Conservation (phyloP, 2,888 invertebrate genomes). For the Electrophaes corylata region DNA sequence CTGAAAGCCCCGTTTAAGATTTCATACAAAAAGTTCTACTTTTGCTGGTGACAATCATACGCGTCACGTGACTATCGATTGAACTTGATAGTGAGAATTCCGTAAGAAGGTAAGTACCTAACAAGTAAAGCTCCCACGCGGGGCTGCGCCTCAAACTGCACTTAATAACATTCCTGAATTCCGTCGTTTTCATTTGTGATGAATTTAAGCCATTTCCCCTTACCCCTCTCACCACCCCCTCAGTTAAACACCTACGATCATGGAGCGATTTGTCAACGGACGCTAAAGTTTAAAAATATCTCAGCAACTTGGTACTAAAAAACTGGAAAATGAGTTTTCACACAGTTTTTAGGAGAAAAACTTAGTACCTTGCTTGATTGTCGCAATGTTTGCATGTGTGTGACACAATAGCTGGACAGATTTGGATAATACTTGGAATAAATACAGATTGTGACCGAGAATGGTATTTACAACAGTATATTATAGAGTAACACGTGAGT, state of each 20-base stretch:
- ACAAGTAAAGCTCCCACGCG: not conserved
- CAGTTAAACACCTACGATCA: slow-evolving; percentile 10
- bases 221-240: not conserved
- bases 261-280: slow-evolving; percentile 1
- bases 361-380: no score
- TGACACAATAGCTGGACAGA: no score
- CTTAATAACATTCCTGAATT: slow-evolving; percentile 24
- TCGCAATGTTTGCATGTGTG: no score
- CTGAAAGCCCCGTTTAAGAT: no score
- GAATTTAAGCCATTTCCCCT: slow-evolving; percentile 22
- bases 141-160: slow-evolving; percentile 23
- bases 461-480: no score
- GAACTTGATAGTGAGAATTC: not conserved
- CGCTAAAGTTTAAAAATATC: not conserved
- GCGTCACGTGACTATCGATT: not conserved
- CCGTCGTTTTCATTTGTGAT: slow-evolving; percentile 34
- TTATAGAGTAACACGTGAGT: no score
- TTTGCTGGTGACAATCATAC: not conserved
- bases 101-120: not conserved
- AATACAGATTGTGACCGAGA: no score
- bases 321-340: no score
- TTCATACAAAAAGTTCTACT: no score
- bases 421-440: no score
- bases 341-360: no score
- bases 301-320: not conserved